phyloP scores from a whole-genome alignment of 2,113 vertebrate species.

The Indicator indicator region DNA sequence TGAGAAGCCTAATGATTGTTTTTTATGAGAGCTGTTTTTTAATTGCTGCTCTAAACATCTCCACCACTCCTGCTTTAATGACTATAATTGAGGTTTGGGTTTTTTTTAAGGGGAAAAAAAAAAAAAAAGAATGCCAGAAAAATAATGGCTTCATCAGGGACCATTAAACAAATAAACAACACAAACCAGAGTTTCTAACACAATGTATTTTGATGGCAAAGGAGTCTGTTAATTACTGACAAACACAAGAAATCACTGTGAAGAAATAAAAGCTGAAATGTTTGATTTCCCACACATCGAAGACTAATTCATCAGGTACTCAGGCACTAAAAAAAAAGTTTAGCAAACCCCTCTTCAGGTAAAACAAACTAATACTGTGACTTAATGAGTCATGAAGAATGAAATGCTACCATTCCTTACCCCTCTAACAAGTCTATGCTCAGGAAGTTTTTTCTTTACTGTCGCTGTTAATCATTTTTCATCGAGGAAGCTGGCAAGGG shows the following conservation, averaged over 20 bases:
- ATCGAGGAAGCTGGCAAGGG: slow-evolving; percentile 69
- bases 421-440: slow-evolving; percentile 47
- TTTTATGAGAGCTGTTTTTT: neutral
- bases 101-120: too few species aligned
- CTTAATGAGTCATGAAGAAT: slow-evolving; percentile 41
- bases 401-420: slow-evolving; percentile 51
- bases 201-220: neutral
- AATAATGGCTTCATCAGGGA: neutral
- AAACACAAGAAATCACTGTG: neutral
- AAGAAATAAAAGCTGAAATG: slow-evolving; percentile 19
- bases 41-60: neutral
- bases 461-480: slow-evolving; percentile 69
- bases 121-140: neutral
- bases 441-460: slow-evolving; percentile 58
- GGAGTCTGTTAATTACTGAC: slow-evolving; percentile 20
- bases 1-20: neutral
- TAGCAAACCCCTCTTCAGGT: slow-evolving; percentile 11
- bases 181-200: neutral
- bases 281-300: neutral
- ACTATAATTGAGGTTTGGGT: neutral
- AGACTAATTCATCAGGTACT: slow-evolving; percentile 2
- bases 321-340: neutral
- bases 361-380: too few species aligned
- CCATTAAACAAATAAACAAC: neutral
- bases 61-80: neutral